phyloP scores from a whole-genome alignment of 1,140 invertebrate genomes.

The Eupristina koningsbergeri region DNA sequence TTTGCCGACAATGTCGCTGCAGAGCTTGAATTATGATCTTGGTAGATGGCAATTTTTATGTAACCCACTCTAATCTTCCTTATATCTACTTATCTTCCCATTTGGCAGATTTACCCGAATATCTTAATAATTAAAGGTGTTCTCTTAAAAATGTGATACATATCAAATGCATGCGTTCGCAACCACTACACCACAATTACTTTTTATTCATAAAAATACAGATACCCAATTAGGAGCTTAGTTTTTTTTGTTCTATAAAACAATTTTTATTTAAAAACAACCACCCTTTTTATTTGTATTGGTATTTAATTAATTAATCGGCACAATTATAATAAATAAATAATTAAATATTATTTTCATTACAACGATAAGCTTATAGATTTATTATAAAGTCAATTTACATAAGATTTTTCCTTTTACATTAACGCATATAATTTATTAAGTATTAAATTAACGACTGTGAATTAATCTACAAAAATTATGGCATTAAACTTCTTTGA shows the following conservation, averaged over 20 bases:
- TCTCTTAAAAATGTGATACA: no score
- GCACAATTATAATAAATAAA: not conserved
- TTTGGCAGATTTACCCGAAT: no score
- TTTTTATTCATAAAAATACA: no score
- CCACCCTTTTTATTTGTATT: not conserved
- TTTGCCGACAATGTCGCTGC: not conserved
- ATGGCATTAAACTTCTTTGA: not conserved
- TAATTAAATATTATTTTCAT: not conserved
- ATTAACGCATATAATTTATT: constrained; percentile 5
- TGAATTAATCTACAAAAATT: not conserved
- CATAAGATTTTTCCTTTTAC: not conserved
- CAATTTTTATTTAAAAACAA: not conserved
- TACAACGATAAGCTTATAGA: not conserved
- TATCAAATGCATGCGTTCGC: no score
- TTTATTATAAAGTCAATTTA: constrained; percentile 2
- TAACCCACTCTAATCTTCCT: not conserved
- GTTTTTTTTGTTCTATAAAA: no score
- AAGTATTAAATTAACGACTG: not conserved
- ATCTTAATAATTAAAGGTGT: no score
- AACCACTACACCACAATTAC: no score
- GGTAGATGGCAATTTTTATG: not conserved
- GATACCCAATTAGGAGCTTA: no score
- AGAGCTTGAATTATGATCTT: not conserved
- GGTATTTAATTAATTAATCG: not conserved
- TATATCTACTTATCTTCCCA: no score